phyloP scores from a whole-genome alignment of 2,888 invertebrate species.

The Tipula vernalis region DNA sequence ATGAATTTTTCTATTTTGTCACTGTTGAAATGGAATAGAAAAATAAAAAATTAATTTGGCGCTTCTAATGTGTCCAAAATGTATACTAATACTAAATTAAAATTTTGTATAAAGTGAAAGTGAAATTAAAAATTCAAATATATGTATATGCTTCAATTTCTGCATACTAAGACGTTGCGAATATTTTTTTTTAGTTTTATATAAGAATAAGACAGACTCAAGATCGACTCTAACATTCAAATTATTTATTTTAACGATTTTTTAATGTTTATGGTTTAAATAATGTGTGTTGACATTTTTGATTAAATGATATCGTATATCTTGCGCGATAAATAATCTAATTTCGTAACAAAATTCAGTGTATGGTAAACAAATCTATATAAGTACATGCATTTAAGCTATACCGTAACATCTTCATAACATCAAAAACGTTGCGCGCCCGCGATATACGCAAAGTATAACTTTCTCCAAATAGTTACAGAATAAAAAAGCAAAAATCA shows the following conservation, averaged over 20 bases:
- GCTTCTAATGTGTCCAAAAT: not conserved
- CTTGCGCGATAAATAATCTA: not conserved
- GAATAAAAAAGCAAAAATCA: not conserved
- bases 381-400: not conserved
- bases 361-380: not conserved
- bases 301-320: not conserved
- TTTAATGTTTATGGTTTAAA: not conserved
- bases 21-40: conserved; percentile 41
- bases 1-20: conserved; percentile 85
- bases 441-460: not conserved
- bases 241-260: not conserved
- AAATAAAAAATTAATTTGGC: not conserved
- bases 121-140: not conserved
- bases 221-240: not conserved
- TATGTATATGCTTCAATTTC: not conserved
- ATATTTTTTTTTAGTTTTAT: not conserved
- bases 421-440: not conserved
- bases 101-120: not conserved
- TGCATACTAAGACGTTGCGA: not conserved
- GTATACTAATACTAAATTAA: not conserved
- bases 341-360: not conserved
- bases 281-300: not conserved
- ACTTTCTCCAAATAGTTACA: not conserved
- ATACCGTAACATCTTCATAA: not conserved
- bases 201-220: not conserved